Evolutionary conservation across 2,797 vertebrate genomes (phyloP), one percentile per base, ranked within the genome.

Genomic region (Pempheris klunzingeri): DNA sequence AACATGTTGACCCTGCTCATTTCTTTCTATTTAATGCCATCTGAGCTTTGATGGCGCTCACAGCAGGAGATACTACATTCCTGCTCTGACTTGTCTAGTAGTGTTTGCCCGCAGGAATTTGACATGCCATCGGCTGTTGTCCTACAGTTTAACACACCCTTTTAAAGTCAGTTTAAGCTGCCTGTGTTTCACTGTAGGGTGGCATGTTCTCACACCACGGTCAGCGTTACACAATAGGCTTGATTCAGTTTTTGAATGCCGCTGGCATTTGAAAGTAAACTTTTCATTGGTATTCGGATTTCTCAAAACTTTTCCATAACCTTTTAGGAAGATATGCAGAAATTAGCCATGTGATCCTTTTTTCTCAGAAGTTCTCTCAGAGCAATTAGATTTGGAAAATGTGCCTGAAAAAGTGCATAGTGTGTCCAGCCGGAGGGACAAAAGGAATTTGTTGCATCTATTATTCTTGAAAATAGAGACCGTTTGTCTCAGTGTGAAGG

Each of bases 351-450:
- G 44, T 85, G 78, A 77, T 66, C 2, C 0, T 47, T 60, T 68
- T 81, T 52, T 64, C 47, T 68, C 20, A 78, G 22, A 77, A 5
- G 22, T 15, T 71, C 14, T 81, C 20, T 81, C 7, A 68, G 50
- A 80, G 49, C 26, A 50, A 83, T 88, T 89, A 0, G 72, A 61
- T 87, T 79, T 78, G 78, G 34, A 71, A 64, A 50, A 53, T 68
- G 43, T 26, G 26, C 13, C 14, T 22, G 43, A 54, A 47, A 39
- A 41, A 18, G 38, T n/a, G 1, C 32, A n/a, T 7, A 34, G 5
- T 20, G 15, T 22, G 22, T 38, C 11, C 32, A 75, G 77, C 71
- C 57, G 30, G 55, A 77, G 58, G 78, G 61, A 47, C 41, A 30
- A 44, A 20, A 68, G 24, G 12, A 34, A 57, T 58, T 15, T 50